Evolutionary conservation across 2,888 invertebrate species (phyloP).

Genomic region (Perizoma flavofasciatum): DNA sequence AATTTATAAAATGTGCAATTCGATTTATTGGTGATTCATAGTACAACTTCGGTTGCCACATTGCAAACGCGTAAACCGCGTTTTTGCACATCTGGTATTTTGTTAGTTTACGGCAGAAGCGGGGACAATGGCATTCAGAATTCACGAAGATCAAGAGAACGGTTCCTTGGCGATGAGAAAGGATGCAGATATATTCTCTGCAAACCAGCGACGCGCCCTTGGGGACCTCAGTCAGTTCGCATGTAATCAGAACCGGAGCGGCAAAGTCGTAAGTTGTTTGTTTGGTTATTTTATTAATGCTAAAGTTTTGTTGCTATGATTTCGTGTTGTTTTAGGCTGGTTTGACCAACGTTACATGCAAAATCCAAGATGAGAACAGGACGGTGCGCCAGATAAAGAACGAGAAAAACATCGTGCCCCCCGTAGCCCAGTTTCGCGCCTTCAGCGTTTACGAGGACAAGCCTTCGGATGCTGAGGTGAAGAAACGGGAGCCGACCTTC

Average conservation of each 20-base stretch:
- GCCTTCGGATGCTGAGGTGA: slow-evolving; percentile 70
- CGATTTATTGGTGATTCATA: slow-evolving; percentile 39
- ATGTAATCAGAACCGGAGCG: slow-evolving; percentile 78
- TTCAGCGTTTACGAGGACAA: slow-evolving; percentile 90
- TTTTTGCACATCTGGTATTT: slow-evolving; percentile 50
- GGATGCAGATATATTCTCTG: slow-evolving; percentile 76
- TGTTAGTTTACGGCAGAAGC: slow-evolving; percentile 69
- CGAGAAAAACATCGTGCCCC: slow-evolving; percentile 80
- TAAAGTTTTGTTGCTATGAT: slow-evolving; percentile 13
- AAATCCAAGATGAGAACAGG: slow-evolving; percentile 78
- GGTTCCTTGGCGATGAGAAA: slow-evolving; percentile 79
- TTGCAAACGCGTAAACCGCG: slow-evolving; percentile 51
- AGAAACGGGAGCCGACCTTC: slow-evolving; percentile 71
- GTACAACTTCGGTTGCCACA: slow-evolving; percentile 56
- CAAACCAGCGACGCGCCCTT: slow-evolving; percentile 85
- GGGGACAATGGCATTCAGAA: slow-evolving; percentile 88
- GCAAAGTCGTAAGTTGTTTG: slow-evolving; percentile 78
- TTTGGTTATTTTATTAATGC: slow-evolving; percentile 26
- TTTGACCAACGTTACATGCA: slow-evolving; percentile 74
- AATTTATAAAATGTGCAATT: slow-evolving; percentile 60
- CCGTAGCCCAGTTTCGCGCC: slow-evolving; percentile 89
- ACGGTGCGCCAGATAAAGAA: slow-evolving; percentile 76
- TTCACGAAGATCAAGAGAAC: slow-evolving; percentile 92
- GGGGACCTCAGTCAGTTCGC: slow-evolving; percentile 85
- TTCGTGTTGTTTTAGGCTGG: slow-evolving; percentile 58